These are phyloP conservation scores for Sebastes oblongus DNA, from an alignment of 2,797 vertebrate genomes.

Conservation along the genomic window DNA sequence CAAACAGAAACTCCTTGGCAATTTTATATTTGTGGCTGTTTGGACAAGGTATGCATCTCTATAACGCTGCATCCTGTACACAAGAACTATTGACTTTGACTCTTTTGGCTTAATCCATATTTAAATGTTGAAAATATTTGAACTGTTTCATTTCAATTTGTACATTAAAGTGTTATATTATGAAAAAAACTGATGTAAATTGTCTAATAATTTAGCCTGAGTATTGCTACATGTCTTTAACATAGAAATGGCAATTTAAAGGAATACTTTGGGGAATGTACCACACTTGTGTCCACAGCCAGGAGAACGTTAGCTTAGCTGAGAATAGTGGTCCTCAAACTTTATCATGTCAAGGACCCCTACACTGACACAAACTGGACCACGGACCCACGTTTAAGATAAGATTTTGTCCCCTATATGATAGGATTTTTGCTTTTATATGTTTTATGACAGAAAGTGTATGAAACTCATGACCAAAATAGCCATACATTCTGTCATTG, in stretches of 20 bases:
- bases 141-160: slow-evolving; percentile 39
- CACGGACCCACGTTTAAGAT: too few relatives aligned
- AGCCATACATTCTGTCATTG: too few relatives aligned
- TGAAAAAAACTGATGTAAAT: slow-evolving; percentile 1
- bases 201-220: not conserved
- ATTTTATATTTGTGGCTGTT: slow-evolving; percentile 36
- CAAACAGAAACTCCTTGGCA: too few relatives aligned
- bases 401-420: too few relatives aligned
- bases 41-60: slow-evolving; percentile 34
- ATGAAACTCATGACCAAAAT: too few relatives aligned
- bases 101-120: slow-evolving; percentile 46
- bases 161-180: slow-evolving; percentile 55
- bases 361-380: too few relatives aligned
- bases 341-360: too few relatives aligned
- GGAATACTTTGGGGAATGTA: not conserved
- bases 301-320: not conserved
- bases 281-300: not conserved
- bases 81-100: slow-evolving; percentile 16
- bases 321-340: too few relatives aligned
- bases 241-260: not conserved
- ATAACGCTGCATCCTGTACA: slow-evolving; percentile 23
- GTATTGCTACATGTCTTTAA: not conserved
- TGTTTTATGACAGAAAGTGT: too few relatives aligned
- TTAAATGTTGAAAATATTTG: slow-evolving; percentile 63
- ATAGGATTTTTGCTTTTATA: too few relatives aligned